Evolutionary conservation across 2,797 vertebrate species (phyloP).

Genomic region (Dendrocincla tyrannina): DNA sequence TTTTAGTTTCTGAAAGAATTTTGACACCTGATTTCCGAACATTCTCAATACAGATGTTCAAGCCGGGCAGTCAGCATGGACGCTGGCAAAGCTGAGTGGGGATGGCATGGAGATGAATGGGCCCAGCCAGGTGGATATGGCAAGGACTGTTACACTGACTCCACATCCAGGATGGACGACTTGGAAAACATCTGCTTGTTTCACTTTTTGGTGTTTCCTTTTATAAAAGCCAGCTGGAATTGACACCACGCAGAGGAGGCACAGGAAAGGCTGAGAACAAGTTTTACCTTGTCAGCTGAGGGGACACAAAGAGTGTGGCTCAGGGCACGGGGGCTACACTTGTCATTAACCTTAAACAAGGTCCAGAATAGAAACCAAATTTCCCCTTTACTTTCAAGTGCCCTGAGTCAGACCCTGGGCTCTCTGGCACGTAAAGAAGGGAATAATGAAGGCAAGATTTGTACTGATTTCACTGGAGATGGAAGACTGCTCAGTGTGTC

Average conservation of each 20-base stretch:
- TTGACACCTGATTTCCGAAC: constrained; percentile 43
- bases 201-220: not conserved
- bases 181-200: not conserved
- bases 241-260: not conserved
- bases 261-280: not conserved
- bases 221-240: not conserved
- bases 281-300: not conserved
- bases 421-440: not conserved
- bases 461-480: not conserved
- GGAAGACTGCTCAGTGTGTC: not conserved
- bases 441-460: not conserved
- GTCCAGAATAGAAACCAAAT: not conserved
- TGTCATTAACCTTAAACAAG: not conserved
- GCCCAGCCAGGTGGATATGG: not conserved
- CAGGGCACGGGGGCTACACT: not conserved
- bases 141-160: not conserved
- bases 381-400: not conserved
- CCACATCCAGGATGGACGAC: not conserved
- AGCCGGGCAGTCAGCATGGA: not conserved
- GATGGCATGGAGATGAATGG: not conserved
- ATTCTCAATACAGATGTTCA: not conserved
- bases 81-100: not conserved
- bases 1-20: not conserved
- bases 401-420: not conserved
- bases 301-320: not conserved